These are phyloP conservation scores for Chiloscyllium plagiosum DNA, from an alignment of 2,113 vertebrate genomes.

Conservation along the genomic window DNA sequence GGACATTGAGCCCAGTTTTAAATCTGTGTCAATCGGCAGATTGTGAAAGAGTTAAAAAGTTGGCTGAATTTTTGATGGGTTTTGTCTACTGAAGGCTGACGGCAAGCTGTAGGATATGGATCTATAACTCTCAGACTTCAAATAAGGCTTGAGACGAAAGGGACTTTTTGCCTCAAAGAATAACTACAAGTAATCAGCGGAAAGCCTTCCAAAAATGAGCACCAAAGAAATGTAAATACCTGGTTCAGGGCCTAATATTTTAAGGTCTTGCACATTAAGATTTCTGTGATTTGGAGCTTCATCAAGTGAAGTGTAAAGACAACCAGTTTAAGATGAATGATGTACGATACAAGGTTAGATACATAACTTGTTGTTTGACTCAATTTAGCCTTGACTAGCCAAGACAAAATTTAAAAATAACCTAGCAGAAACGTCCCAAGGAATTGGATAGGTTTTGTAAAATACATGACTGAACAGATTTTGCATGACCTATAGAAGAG, in stretches of 20 bases:
- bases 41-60: not conserved
- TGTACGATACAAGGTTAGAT: not conserved
- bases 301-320: no score
- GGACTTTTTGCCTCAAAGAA: not conserved
- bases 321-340: no score
- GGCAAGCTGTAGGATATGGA: not conserved
- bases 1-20: no score
- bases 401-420: not conserved
- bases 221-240: not conserved
- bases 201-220: not conserved
- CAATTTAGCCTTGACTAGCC: not conserved
- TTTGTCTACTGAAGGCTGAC: not conserved
- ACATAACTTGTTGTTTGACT: not conserved
- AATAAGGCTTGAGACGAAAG: not conserved
- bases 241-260: not conserved
- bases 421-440: not conserved
- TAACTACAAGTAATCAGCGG: not conserved
- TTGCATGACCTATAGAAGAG: not conserved
- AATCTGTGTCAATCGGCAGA: no score
- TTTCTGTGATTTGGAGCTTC: not conserved
- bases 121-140: not conserved
- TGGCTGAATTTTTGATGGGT: not conserved
- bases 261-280: not conserved
- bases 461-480: not conserved
- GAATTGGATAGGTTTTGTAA: not conserved